A percentile compares a stretch with the other conserved stretches of the same genome.
phyloP scores from a whole-genome alignment of 2,797 vertebrate genomes.

The Myotis planiceps region DNA sequence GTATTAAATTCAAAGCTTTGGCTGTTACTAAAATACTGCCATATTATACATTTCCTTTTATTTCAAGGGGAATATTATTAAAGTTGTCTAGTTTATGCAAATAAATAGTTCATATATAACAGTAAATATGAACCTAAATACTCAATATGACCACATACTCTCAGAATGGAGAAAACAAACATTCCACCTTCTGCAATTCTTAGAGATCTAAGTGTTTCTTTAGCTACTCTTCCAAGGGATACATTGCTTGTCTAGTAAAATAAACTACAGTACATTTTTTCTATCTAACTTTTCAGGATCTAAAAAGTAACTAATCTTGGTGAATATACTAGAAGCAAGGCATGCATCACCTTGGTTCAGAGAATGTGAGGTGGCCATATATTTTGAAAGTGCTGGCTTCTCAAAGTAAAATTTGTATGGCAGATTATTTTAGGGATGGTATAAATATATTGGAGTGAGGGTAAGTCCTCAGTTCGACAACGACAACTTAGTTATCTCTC shows the following conservation, averaged over 20 bases:
- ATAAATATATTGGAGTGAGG: neutral
- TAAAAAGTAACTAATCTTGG: neutral
- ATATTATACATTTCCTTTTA: constrained; percentile 76
- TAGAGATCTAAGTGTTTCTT: neutral
- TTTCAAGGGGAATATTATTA: constrained; percentile 63
- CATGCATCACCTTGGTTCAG: neutral
- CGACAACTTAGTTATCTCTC: neutral
- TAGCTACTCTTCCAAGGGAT: neutral
- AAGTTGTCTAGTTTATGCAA: neutral
- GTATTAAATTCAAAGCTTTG: constrained; percentile 72
- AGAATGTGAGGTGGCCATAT: neutral
- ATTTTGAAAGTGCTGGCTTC: neutral
- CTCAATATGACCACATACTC: neutral
- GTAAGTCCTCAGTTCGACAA: neutral
- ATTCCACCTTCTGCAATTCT: neutral
- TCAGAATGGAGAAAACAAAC: neutral
- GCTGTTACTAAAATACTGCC: constrained; percentile 52
- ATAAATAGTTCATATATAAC: neutral
- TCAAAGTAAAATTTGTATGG: neutral
- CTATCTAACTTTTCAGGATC: neutral
- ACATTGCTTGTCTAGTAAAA: neutral
- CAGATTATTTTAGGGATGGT: neutral
- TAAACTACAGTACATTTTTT: neutral
- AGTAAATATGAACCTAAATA: neutral
- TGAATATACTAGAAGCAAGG: neutral